Evolutionary conservation across 92 coral and sea anemone genomes (phyloP).

Genomic region (Paramuricea clavata): DNA sequence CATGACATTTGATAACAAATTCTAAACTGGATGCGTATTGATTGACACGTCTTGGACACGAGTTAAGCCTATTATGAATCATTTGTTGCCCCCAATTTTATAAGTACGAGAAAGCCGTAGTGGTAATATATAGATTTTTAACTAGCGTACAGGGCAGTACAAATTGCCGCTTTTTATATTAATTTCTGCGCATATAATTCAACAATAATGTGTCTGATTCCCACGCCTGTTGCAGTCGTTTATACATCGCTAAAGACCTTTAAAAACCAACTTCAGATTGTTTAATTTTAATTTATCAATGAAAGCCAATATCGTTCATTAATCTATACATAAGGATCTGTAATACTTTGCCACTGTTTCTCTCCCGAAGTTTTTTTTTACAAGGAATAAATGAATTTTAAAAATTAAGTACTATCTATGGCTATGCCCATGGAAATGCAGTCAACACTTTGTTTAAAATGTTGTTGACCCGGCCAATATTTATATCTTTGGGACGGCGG

Average conservation of each 20-base stretch:
- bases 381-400: not conserved
- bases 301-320: not conserved
- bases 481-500: slow-evolving; percentile 10
- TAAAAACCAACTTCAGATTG: not conserved
- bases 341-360: too few relatives aligned
- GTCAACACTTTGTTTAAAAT: not conserved
- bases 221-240: not conserved
- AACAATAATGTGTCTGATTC: not conserved
- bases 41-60: not conserved
- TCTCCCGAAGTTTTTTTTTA: too few relatives aligned
- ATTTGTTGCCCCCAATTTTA: not conserved
- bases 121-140: not conserved
- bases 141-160: not conserved
- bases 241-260: not conserved
- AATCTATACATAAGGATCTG: not conserved
- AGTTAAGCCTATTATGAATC: not conserved
- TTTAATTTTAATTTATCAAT: not conserved
- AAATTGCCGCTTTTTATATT: too few relatives aligned
- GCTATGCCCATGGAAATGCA: not conserved
- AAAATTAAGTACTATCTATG: not conserved
- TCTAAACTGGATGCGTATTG: too few relatives aligned
- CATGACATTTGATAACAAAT: too few relatives aligned
- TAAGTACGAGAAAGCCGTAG: not conserved
- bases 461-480: not conserved
- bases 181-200: not conserved